phyloP scores from a whole-genome alignment of 1,140 invertebrate genomes.

The Wiebesia pumilae region DNA sequence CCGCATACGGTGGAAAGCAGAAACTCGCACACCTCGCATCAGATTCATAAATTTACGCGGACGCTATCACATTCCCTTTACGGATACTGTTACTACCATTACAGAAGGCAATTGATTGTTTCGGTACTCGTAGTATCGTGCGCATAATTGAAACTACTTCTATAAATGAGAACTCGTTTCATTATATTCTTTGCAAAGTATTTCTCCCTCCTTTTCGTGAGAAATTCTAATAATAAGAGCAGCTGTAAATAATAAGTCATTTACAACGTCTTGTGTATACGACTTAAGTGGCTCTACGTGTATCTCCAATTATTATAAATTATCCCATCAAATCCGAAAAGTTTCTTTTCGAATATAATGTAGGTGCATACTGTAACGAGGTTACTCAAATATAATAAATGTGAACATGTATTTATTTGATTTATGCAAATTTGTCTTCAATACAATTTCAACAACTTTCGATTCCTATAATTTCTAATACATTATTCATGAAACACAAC shows the following conservation, averaged over 20 bases:
- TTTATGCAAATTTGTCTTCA: too few species aligned
- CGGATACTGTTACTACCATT: neutral
- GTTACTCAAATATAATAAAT: too few species aligned
- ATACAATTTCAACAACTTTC: too few species aligned
- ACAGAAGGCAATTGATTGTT: conserved; percentile 24
- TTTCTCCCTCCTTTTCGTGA: neutral
- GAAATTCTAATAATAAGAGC: conserved; percentile 1
- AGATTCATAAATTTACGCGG: conserved; percentile 35
- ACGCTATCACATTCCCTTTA: conserved; percentile 12
- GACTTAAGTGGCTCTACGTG: neutral
- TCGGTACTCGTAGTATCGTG: neutral
- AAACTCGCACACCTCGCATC: neutral
- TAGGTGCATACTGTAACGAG: too few species aligned
- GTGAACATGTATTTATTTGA: too few species aligned
- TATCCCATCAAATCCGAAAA: too few species aligned
- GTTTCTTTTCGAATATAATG: too few species aligned
- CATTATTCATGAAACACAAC: too few species aligned
- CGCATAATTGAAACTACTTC: conserved; percentile 5
- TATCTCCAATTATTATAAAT: neutral
- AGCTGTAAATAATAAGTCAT: conserved; percentile 33
- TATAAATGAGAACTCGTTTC: neutral
- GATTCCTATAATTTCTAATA: too few species aligned
- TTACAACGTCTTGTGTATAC: neutral
- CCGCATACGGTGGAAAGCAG: neutral
- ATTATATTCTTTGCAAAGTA: neutral